phyloP scores from a whole-genome alignment of 2,113 vertebrate genomes.

The Corythornis madagascariensis region DNA sequence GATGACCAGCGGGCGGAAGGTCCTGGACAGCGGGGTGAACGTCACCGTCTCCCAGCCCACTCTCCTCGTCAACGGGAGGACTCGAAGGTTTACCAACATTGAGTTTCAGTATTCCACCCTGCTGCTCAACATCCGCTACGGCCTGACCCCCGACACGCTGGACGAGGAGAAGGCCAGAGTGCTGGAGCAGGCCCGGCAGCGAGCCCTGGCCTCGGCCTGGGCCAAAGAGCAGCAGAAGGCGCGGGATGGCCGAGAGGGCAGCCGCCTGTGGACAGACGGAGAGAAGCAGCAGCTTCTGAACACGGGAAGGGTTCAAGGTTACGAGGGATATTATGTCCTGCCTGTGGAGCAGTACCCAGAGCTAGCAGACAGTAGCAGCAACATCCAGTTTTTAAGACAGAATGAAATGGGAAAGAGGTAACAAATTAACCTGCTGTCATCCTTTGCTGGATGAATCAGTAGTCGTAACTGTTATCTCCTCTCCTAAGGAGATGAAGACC shows the following conservation, averaged over 20 bases:
- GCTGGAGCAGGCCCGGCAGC: slow-evolving; percentile 91
- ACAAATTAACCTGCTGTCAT: slow-evolving; percentile 89
- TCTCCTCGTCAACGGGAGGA: slow-evolving; percentile 84
- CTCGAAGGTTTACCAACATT: slow-evolving; percentile 92
- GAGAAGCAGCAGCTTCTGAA: slow-evolving; percentile 96
- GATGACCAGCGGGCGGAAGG: slow-evolving; percentile 90
- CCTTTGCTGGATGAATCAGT: slow-evolving; percentile 81
- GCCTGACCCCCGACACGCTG: slow-evolving; percentile 87
- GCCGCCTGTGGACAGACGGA: slow-evolving; percentile 96
- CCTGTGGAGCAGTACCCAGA: slow-evolving; percentile 98
- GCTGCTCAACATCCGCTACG: slow-evolving; percentile 92
- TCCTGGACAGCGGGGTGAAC: slow-evolving; percentile 91
- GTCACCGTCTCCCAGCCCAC: slow-evolving; percentile 90
- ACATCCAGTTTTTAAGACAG: slow-evolving; percentile 99
- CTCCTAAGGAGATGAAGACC: slow-evolving; percentile 95
- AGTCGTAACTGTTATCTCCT: slow-evolving; percentile 85
- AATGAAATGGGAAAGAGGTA: slow-evolving; percentile 99
- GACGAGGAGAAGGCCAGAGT: slow-evolving; percentile 95
- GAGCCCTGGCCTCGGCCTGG: slow-evolving; percentile 92
- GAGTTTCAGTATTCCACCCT: slow-evolving; percentile 89
- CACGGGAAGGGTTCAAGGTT: slow-evolving; percentile 93
- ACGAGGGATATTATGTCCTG: slow-evolving; percentile 97
- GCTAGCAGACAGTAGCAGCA: slow-evolving; percentile 99
- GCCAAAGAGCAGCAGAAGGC: slow-evolving; percentile 93
- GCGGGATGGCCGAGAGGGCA: slow-evolving; percentile 92